Percentiles rank a stretch among this genome's conserved stretches.
Conservation (phyloP, 2,113 vertebrate species). For the Dasyurus viverrinus region DNA sequence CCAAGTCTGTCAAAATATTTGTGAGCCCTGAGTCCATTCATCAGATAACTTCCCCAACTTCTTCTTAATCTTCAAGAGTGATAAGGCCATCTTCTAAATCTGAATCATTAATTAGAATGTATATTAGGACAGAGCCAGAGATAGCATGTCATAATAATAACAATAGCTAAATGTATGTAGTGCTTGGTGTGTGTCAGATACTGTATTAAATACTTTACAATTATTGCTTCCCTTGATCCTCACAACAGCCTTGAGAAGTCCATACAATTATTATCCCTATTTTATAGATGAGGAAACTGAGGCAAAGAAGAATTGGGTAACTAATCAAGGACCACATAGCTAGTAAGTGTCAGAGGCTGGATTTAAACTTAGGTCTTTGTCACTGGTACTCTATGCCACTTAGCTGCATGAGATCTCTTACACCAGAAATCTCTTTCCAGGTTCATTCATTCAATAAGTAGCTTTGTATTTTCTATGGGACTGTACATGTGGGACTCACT, state of each 20-base stretch:
- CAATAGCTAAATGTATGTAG: neutral
- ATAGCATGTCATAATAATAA: neutral
- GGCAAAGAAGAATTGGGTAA: neutral
- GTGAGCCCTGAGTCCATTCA: neutral
- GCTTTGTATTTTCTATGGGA: neutral
- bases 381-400: neutral
- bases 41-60: neutral
- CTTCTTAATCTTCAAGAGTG: neutral
- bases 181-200: neutral
- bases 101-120: neutral
- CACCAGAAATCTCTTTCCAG: neutral
- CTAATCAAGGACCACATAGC: neutral
- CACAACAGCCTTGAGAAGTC: neutral
- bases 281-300: neutral
- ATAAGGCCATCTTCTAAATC: neutral
- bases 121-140: neutral
- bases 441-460: neutral
- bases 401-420: neutral
- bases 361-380: neutral
- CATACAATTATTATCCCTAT: neutral
- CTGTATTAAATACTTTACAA: neutral
- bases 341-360: neutral
- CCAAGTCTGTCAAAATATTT: neutral
- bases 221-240: neutral
- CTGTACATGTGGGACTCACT: neutral